phyloP scores from a whole-genome alignment of 2,113 vertebrate species.

The Salvator merianae region DNA sequence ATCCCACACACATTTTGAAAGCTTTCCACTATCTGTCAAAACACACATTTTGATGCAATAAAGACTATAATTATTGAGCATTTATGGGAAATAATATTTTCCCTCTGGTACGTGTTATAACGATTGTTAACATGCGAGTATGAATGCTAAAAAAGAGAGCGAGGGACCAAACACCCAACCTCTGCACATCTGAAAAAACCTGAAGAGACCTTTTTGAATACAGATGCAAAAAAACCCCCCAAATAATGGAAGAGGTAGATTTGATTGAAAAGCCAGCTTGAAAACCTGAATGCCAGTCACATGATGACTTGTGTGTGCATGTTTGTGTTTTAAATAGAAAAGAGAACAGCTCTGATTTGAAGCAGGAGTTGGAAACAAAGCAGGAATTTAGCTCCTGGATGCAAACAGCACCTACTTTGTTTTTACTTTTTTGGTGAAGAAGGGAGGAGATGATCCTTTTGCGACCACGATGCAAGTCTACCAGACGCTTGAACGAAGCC shows the following conservation, averaged over 20 bases:
- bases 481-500: slow-evolving; percentile 48
- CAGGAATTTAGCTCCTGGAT: too few relatives aligned
- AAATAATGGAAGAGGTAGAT: slow-evolving; percentile 47
- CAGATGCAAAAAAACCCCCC: slow-evolving; percentile 25
- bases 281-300: slow-evolving; percentile 66
- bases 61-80: slow-evolving; percentile 78
- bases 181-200: slow-evolving; percentile 35
- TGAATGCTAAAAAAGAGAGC: slow-evolving; percentile 65
- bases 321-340: slow-evolving; percentile 11
- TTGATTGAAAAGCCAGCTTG: slow-evolving; percentile 55
- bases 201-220: slow-evolving; percentile 41
- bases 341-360: slow-evolving; percentile 40
- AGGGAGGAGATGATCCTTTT: slow-evolving; percentile 37
- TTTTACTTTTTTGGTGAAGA: background rate
- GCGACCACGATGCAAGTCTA: slow-evolving; percentile 60
- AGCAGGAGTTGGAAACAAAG: slow-evolving; percentile 49
- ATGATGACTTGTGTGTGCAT: slow-evolving; percentile 2
- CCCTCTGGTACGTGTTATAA: slow-evolving; percentile 66
- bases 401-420: background rate
- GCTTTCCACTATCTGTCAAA: slow-evolving; percentile 74
- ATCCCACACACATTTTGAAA: slow-evolving; percentile 64
- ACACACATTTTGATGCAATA: slow-evolving; percentile 73
- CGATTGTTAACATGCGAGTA: slow-evolving; percentile 61
- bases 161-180: slow-evolving; percentile 40
- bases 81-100: slow-evolving; percentile 78